phyloP scores from a whole-genome alignment of 2,797 vertebrate genomes.

The Nyctalus aviator region DNA sequence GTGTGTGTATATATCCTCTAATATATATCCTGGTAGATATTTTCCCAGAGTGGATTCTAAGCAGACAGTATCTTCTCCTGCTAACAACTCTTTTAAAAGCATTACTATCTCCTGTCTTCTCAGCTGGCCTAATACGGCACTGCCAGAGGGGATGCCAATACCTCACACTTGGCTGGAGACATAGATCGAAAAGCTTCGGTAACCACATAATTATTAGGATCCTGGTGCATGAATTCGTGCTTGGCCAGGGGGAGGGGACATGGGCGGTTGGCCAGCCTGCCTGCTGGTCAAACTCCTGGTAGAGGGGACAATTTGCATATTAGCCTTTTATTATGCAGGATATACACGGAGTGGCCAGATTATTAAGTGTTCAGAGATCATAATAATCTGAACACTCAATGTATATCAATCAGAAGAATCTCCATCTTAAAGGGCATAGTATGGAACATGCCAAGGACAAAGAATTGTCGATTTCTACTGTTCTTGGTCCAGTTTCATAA shows the following conservation, averaged over 20 bases:
- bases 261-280: no score
- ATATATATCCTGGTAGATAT: not conserved
- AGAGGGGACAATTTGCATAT: no score
- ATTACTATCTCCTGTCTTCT: not conserved
- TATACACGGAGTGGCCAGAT: no score
- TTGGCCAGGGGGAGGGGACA: no score
- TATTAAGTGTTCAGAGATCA: no score
- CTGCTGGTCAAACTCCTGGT: no score
- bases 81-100: not conserved
- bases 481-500: not conserved
- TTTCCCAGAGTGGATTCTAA: not conserved
- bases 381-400: no score
- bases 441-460: not conserved
- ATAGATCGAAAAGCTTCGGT: not conserved
- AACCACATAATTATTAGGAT: not conserved
- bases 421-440: not conserved
- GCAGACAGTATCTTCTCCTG: not conserved
- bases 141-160: not conserved
- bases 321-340: no score
- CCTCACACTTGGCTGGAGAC: not conserved
- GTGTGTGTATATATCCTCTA: no score
- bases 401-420: no score
- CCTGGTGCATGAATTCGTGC: no score
- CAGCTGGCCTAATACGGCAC: not conserved
- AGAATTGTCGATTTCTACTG: not conserved